Evolutionary conservation across 2,888 invertebrate genomes (phyloP), one percentile per base, ranked within the genome.

Genomic region (Parnassius apollo): DNA sequence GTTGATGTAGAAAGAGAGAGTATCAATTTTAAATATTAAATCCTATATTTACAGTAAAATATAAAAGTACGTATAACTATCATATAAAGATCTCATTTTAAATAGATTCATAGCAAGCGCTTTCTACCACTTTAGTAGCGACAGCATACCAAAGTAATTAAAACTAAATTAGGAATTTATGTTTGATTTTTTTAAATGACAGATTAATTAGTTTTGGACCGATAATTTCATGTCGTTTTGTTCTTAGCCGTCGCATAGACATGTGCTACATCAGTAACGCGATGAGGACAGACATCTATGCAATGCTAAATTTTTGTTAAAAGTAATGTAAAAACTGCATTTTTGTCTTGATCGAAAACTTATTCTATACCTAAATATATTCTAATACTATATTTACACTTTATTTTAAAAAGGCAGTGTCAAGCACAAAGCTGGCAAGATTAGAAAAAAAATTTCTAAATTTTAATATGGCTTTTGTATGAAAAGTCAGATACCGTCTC

Each of bases 401-500:
- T 77, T 75, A 80, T 75, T 61, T 53, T 48, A 78, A 83, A 83
- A 85, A 83, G 88, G 88, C 90, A 90, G 89, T 89, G 88, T 85
- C 82, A 83, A 86, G 88, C 85, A 85, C 85, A 71, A 86, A 88
- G 85, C 90, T 91, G 91, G 91, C 91, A 91, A 91, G 91, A 91
- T 88, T 81, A 85, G 85, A 86, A 87, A 86, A 85, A 76, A 77
- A 80, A 83, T 85, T 83, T 86, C 89, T 90, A 91, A 89, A 83
- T 86, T 86, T 85, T 85, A 89, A 89, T 91, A 91, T 91, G 91
- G 91, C 91, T 90, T 84, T 82, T 81, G 72, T 83, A 84, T 68
- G 68, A 75, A 74, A 60, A 76, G 73, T 66, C 76, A 75, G 55
- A 64, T 65, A 48, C 57, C 50, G 42, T 55, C 50, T 59, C 57